phyloP scores from a whole-genome alignment of 2,797 vertebrate genomes.

The Aplochiton taeniatus region DNA sequence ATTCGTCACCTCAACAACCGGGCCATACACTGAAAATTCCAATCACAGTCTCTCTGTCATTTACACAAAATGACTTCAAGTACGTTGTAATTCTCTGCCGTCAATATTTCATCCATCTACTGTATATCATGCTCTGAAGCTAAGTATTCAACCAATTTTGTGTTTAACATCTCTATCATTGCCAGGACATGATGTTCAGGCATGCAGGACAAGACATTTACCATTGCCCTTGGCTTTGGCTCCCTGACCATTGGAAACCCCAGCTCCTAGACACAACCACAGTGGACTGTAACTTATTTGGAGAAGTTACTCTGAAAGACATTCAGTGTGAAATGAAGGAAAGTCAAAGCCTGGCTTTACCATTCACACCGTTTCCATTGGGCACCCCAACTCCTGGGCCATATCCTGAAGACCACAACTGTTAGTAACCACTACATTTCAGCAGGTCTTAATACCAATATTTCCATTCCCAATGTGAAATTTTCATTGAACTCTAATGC shows the following conservation, averaged over 20 bases:
- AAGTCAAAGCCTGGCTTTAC: not conserved
- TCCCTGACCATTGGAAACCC: conserved; percentile 9
- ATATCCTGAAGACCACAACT: not conserved
- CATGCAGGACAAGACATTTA: conserved; percentile 20
- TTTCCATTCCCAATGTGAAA: too few species aligned
- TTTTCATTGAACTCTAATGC: too few species aligned
- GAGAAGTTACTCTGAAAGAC: not conserved
- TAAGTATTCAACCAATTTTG: too few species aligned
- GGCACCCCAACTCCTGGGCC: not conserved
- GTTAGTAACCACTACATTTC: too few species aligned
- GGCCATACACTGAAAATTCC: conserved; percentile 15
- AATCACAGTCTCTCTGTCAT: not conserved
- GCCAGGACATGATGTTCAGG: not conserved
- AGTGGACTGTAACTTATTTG: too few species aligned
- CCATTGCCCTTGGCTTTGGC: conserved; percentile 24
- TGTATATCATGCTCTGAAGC: too few species aligned
- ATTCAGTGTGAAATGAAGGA: too few species aligned
- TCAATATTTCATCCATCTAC: too few species aligned
- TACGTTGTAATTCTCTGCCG: not conserved
- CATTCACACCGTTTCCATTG: conserved; percentile 6
- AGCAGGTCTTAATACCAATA: too few species aligned
- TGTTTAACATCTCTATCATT: too few species aligned
- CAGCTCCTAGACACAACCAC: conserved; percentile 1
- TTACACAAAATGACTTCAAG: conserved; percentile 2
- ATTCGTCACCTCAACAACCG: conserved; percentile 10